A percentile compares a stretch with the other conserved stretches of the same genome.
Conservation (phyloP, 2,797 vertebrate species). For the Rhinatrema bivittatum region DNA sequence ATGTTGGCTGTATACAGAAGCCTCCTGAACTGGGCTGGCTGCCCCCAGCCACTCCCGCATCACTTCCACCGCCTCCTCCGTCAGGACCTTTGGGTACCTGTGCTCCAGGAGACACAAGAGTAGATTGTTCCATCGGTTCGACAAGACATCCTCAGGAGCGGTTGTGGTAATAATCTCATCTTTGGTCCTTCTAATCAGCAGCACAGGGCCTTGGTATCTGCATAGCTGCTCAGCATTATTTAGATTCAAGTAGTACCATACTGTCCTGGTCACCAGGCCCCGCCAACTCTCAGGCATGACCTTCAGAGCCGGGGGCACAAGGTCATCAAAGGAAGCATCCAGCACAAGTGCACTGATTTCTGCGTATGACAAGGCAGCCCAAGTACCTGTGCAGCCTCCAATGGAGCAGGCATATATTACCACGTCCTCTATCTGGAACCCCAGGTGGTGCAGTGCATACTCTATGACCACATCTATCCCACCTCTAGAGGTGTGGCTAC, state of each 20-base stretch:
- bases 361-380: constrained; percentile 88
- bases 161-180: constrained; percentile 90
- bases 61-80: constrained; percentile 65
- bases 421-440: constrained; percentile 71
- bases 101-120: constrained; percentile 77
- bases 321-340: constrained; percentile 87
- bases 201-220: constrained; percentile 83
- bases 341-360: constrained; percentile 74
- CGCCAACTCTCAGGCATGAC: constrained; percentile 92
- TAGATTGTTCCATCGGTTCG: constrained; percentile 83
- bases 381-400: constrained; percentile 84
- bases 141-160: constrained; percentile 79
- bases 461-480: constrained; percentile 89
- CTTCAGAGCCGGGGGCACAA: constrained; percentile 83
- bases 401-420: constrained; percentile 88
- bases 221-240: constrained; percentile 86
- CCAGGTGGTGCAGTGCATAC: constrained; percentile 75
- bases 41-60: constrained; percentile 75
- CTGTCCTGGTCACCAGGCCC: constrained; percentile 78
- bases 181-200: constrained; percentile 82
- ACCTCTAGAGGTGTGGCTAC: constrained; percentile 82
- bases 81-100: constrained; percentile 85
- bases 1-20: constrained; percentile 67
- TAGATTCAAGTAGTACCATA: constrained; percentile 82
- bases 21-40: constrained; percentile 66